These are phyloP conservation scores for Ichneumoninae sp. DNA, from an alignment of 2,888 invertebrate species.

Conservation along the genomic window DNA sequence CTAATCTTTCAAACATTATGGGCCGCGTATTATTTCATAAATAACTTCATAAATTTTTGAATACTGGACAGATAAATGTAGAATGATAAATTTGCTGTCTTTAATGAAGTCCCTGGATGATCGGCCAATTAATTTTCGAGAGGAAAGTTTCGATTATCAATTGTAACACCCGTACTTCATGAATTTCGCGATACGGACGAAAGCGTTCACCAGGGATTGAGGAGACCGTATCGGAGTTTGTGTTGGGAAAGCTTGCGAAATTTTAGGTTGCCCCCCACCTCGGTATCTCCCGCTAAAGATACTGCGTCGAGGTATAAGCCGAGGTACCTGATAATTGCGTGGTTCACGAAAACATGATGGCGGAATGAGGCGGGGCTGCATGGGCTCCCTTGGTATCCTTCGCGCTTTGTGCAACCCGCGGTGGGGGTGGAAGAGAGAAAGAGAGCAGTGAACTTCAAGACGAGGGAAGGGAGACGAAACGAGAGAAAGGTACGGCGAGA, in stretches of 20 bases:
- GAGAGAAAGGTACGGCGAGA: constrained; percentile 66
- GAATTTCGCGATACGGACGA: background rate
- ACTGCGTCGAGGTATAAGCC: constrained; percentile 64
- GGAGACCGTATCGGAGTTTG: background rate
- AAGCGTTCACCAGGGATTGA: background rate
- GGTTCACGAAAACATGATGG: constrained; percentile 79
- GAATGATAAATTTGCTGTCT: background rate
- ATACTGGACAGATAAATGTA: background rate
- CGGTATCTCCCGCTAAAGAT: constrained; percentile 2
- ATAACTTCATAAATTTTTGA: background rate
- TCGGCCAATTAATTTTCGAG: background rate
- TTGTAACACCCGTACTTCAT: background rate
- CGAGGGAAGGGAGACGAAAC: constrained; percentile 46
- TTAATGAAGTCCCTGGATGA: background rate
- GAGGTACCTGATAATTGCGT: constrained; percentile 81
- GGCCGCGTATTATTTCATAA: background rate
- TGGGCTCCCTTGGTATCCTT: constrained; percentile 75
- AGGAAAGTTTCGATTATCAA: background rate
- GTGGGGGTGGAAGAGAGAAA: constrained; percentile 59
- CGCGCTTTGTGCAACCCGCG: constrained; percentile 42
- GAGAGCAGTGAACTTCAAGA: constrained; percentile 59
- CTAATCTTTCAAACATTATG: background rate
- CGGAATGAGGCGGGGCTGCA: constrained; percentile 79
- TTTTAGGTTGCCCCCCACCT: constrained; percentile 16
- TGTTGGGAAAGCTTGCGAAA: constrained; percentile 35